These are phyloP conservation scores for Himalopsyche tibetana DNA, from an alignment of 2,888 invertebrate species.

Conservation along the genomic window DNA sequence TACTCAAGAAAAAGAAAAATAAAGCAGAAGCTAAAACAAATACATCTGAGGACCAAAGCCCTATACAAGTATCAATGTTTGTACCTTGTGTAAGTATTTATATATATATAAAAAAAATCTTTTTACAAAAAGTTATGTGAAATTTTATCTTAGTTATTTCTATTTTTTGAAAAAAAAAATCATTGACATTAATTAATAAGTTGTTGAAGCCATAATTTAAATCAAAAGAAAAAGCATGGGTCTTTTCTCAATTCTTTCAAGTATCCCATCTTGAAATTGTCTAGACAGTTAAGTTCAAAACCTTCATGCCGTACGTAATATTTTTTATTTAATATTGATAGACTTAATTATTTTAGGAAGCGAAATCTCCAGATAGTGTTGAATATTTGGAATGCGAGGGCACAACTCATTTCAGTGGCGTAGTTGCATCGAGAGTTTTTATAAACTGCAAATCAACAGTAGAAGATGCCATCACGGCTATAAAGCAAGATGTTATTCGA, in stretches of 20 bases:
- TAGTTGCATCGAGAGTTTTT: conserved; percentile 85
- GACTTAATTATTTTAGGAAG: conserved; percentile 71
- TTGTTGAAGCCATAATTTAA: no score
- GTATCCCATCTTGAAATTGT: no score
- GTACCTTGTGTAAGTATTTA: conserved; percentile 82
- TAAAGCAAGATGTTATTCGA: conserved; percentile 90
- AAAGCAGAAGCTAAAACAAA: conserved; percentile 72
- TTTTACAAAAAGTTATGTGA: no score
- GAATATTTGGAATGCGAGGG: conserved; percentile 79
- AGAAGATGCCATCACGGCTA: conserved; percentile 82
- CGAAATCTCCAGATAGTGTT: conserved; percentile 73
- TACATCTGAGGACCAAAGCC: conserved; percentile 74
- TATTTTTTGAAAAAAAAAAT: no score
- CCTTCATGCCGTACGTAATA: background rate
- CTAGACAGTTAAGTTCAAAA: no score
- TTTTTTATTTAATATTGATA: conserved; percentile 13
- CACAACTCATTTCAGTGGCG: conserved; percentile 84
- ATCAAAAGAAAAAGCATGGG: no score
- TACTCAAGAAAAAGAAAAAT: conserved; percentile 79
- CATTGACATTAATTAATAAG: no score
- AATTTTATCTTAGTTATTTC: no score
- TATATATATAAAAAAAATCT: background rate
- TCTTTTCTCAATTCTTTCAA: no score
- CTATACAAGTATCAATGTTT: conserved; percentile 82
- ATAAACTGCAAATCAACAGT: conserved; percentile 86